Base-by-base conservation (phyloP, 2,113 vertebrate genomes). In the Potamarius usumacintae region DNA sequence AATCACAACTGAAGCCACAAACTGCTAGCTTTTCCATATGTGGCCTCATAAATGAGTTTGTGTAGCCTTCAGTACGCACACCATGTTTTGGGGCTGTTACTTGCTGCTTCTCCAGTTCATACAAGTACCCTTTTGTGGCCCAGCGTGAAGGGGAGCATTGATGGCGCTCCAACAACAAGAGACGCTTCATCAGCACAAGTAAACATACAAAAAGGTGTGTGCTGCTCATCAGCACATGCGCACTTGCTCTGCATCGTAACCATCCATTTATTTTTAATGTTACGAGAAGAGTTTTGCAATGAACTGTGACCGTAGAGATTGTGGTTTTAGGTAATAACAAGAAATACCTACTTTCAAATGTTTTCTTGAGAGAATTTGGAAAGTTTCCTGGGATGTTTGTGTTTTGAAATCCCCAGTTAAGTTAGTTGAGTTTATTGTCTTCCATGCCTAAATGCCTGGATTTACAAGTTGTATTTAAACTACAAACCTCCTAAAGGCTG, bases 101-200 rank as follows among this genome's bases (percentile, higher is more conserved):
- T 85, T 60, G 90, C 85, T 86, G 90, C 87, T 91, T 88, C 90
- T 87, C 86, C 52, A 86, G 92, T 87, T 92, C 88, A 88, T 93
- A 95, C 94, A 96, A 93, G 92, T 88, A 72, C 85, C 89, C 93
- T 93, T 95, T 95, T 96, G 94, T 96, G 91, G 88, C 88, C 77
- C 27, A 12, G 5, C 90, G 91, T 95, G 92, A 96, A 96, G 94
- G 94, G 91, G 91, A 91, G 92, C 94, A 95, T 96, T 96, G 95
- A 96, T 93, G 94, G 91, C 74, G 74, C 76, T 89, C 77, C 88
- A 76, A 92, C 89, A 91, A 79, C 93, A 91, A 91, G 92, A 93
- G 92, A 89, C 90, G 88, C 91, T 90, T 76, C 71, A 88, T 58
- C 82, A 89, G 87, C 77, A 78, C 53, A 80, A 92, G 92, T 93